phyloP scores from a whole-genome alignment of 2,888 invertebrate genomes.

The Anarsia innoxiella region DNA sequence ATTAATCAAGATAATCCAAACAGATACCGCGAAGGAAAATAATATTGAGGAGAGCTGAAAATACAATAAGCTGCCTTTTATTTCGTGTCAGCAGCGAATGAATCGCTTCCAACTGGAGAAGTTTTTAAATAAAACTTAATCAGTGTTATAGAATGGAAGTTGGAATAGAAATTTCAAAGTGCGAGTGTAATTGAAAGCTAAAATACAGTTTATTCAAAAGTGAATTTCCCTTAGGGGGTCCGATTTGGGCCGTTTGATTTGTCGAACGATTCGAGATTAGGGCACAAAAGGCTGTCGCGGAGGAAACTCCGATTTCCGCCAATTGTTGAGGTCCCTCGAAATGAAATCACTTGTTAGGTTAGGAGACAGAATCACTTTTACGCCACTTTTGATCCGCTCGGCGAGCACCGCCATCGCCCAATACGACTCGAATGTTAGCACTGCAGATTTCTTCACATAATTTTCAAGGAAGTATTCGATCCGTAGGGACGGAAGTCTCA shows the following conservation, averaged over 20 bases:
- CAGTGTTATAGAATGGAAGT: slow-evolving; percentile 7
- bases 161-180: not conserved
- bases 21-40: too few species aligned
- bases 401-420: too few species aligned
- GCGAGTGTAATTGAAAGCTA: slow-evolving; percentile 8
- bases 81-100: too few species aligned
- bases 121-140: not conserved
- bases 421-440: too few species aligned
- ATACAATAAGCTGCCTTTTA: too few species aligned
- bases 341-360: slow-evolving; percentile 50
- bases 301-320: slow-evolving; percentile 56
- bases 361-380: slow-evolving; percentile 51
- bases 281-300: slow-evolving; percentile 38
- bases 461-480: too few species aligned
- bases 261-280: slow-evolving; percentile 45
- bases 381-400: slow-evolving; percentile 40
- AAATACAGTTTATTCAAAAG: slow-evolving; percentile 10
- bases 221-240: slow-evolving; percentile 12
- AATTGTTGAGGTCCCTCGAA: slow-evolving; percentile 46
- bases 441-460: too few species aligned
- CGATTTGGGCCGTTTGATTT: slow-evolving; percentile 44
- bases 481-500: too few species aligned
- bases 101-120: not conserved
- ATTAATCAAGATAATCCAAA: too few species aligned
- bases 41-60: too few species aligned